Evolutionary conservation across 1,140 invertebrate species (phyloP).

Genomic region (Eciton burchellii): DNA sequence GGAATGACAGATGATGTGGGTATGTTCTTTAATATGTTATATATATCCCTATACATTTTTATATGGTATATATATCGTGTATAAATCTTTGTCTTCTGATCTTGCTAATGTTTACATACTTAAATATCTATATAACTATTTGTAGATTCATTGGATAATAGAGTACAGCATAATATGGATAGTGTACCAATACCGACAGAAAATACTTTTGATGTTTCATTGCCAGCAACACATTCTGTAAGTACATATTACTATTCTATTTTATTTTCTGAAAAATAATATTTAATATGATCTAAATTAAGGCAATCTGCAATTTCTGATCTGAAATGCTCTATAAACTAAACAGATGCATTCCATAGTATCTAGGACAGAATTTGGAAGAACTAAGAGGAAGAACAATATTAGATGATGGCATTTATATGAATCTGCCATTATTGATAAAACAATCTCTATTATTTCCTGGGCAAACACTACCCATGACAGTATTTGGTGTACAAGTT

Average conservation of each 20-base stretch:
- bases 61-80: not conserved
- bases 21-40: slow-evolving; percentile 9
- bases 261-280: not conserved
- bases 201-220: slow-evolving; percentile 84
- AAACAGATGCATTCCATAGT: slow-evolving; percentile 81
- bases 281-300: not conserved
- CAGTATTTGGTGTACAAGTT: slow-evolving; percentile 86
- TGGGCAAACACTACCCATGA: slow-evolving; percentile 90
- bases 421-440: slow-evolving; percentile 87
- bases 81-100: too few species aligned
- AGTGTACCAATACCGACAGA: slow-evolving; percentile 57
- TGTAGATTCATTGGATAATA: slow-evolving; percentile 9
- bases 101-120: too few species aligned
- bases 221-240: slow-evolving; percentile 86
- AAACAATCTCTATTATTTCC: slow-evolving; percentile 89
- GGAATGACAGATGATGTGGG: slow-evolving; percentile 21
- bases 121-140: slow-evolving; percentile 9
- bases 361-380: slow-evolving; percentile 88
- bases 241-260: slow-evolving; percentile 55
- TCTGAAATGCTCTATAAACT: not conserved
- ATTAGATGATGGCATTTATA: slow-evolving; percentile 85
- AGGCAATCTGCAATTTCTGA: not conserved
- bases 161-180: slow-evolving; percentile 48
- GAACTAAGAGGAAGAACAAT: slow-evolving; percentile 88
- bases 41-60: not conserved